Base-by-base conservation (phyloP, 1,140 invertebrate genomes). In the Cylas formicarius region DNA sequence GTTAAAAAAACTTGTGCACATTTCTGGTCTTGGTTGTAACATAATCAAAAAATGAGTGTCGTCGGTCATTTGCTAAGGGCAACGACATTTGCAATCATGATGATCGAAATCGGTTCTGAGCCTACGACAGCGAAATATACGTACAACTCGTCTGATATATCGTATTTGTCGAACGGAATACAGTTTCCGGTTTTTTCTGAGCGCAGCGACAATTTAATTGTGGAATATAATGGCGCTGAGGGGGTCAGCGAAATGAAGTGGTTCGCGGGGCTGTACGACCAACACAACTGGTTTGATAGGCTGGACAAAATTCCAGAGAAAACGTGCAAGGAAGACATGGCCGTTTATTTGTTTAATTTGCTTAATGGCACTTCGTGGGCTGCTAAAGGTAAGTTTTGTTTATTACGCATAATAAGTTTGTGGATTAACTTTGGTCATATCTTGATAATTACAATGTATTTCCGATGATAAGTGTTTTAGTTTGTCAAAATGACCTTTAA, bases 351-450 rank as follows among this genome's bases (percentile, higher is more conserved):
- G 1, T 52, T 53, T 8, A 72, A 73, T 2, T 64, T 84, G 23
- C 67, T 67, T 32, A 65, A 72, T 17, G 79, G 77, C 14, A 67
- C 74, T 33, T 60, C 74, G 13, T 84, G 81, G 81, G 81, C 81
- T 11, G 74, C 76, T 2, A 80, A 80, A 68, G 78, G 81, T 84
- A 61, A 79, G 78, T 77, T 17, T 24, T 10, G 20, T 45, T 26
- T 14, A 28, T 14, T 28, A 28, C n/a, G 11, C 16, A n/a, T 31
- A 8, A 31, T 31, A 1, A 31, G 17, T 31, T 31, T 31, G 13
- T 6, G 7, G 7, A 16, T 11, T 31, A 5, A n/a, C 5, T 31
- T 14, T 31, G 6, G 5, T 31, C 7, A 6, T n/a, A n/a, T n/a
- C n/a, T n/a, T n/a, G n/a, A n/a, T n/a, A n/a, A n/a, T n/a, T n/a